Percentiles rank a stretch among this genome's conserved stretches.
Evolutionary conservation across 1,140 invertebrate genomes (phyloP).

Genomic region (Magallana gigas): DNA sequence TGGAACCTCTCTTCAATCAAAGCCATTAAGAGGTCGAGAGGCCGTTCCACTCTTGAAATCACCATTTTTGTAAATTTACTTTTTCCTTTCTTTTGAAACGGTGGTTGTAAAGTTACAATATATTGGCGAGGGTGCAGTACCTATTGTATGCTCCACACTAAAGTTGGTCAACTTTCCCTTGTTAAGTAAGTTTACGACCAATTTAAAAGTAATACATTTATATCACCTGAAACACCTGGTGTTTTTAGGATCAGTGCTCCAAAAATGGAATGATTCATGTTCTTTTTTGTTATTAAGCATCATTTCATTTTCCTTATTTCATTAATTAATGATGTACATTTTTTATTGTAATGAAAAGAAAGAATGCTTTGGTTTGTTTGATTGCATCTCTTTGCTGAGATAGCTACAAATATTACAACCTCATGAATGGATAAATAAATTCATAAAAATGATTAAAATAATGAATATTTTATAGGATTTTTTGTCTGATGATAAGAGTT

Average conservation of each 20-base stretch:
- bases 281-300: too few relatives aligned
- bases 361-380: too few relatives aligned
- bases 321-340: too few relatives aligned
- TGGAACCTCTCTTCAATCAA: not conserved
- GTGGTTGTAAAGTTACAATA: not conserved
- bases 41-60: not conserved
- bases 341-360: too few relatives aligned
- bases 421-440: too few relatives aligned
- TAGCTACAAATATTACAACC: too few relatives aligned
- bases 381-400: too few relatives aligned
- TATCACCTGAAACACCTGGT: not conserved
- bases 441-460: too few relatives aligned
- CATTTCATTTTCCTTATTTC: too few relatives aligned
- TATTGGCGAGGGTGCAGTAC: not conserved
- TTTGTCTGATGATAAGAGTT: too few relatives aligned
- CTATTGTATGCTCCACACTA: not conserved
- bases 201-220: not conserved
- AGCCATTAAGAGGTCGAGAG: not conserved
- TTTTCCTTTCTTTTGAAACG: not conserved
- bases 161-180: not conserved
- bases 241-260: not conserved
- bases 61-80: conserved; percentile 9
- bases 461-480: too few relatives aligned
- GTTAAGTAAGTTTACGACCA: conserved; percentile 23
- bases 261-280: too few relatives aligned